Evolutionary conservation across 2,113 vertebrate species (phyloP), one percentile per base, ranked within the genome.

Genomic region (Tangachromis dhanisi): DNA sequence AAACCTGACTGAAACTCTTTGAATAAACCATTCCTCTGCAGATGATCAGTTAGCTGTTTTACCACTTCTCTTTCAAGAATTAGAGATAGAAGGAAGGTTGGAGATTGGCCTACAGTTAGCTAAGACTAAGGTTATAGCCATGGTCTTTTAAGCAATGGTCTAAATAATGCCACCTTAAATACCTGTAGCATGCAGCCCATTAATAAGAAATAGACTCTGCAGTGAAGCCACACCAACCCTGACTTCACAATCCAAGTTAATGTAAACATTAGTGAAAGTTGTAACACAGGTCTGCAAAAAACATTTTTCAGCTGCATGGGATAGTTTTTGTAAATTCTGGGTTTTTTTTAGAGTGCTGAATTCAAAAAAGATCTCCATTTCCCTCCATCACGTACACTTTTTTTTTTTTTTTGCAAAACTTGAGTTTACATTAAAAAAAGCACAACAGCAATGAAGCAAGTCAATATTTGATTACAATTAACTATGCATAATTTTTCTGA

Each of bases 271-370:
- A 66, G 61, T 66, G 33, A 66, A 66, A 38, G 4, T 38, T 66
- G 19, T 66, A 66, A 66, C 61, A 66, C 31, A 66, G 61, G 61
- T 66, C 61, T 38, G 31, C 61, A 66, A 38, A 38, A 66, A 66
- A 38, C 17, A 35, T 35, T 38, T 66, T 38, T 38, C 33, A 13
- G 17, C 33, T 38, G 61, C 61, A 66, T 38, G 33, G 61, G 61
- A 38, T 38, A 66, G 10, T n/a, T 66, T n/a, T 66, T n/a, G 17
- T 66, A 66, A 38, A 38, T 66, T 66, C 17, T 12, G 55, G 13
- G 0, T 0, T 24, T 29, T 53, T 33, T 63, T 35, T 35, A 5
- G 6, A 35, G 17, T 35, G 2, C 17, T 63, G 59, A 63, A 63
- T 63, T 35, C 9, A 63, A 35, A n/a, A 66, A n/a, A 35, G 31